These are phyloP conservation scores for Paramacrobiotus metropolitanus DNA, from an alignment of 1,140 invertebrate genomes.

Conservation along the genomic window DNA sequence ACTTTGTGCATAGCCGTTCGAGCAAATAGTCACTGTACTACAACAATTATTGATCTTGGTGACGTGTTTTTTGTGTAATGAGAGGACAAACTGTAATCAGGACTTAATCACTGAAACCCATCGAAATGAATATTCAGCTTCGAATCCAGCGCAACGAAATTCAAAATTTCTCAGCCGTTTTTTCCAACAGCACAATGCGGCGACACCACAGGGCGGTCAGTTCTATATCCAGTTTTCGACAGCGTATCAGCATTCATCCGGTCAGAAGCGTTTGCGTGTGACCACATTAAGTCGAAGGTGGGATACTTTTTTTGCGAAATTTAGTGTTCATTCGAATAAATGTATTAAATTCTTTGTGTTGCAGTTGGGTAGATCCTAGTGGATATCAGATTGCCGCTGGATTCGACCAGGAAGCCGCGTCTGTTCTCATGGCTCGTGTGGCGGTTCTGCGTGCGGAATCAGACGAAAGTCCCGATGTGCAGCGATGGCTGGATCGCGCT, in stretches of 20 bases:
- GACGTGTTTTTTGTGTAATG: too few relatives aligned
- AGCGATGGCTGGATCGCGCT: conserved; percentile 94
- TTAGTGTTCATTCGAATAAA: too few relatives aligned
- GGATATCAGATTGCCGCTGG: conserved; percentile 43
- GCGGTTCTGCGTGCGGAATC: conserved; percentile 85
- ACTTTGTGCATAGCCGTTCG: too few relatives aligned
- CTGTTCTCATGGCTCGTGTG: conserved; percentile 85
- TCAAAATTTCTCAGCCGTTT: too few relatives aligned
- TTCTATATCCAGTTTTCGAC: conserved; percentile 97
- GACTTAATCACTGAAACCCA: too few relatives aligned
- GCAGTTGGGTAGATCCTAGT: conserved; percentile 31
- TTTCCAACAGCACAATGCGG: conserved; percentile 50
- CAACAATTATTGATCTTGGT: too few relatives aligned
- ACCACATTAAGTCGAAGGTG: conserved; percentile 88
- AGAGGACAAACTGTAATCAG: too few relatives aligned
- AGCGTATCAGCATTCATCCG: conserved; percentile 92
- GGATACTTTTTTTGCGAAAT: too few relatives aligned
- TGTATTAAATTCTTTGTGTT: conserved; percentile 12
- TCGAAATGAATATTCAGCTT: too few relatives aligned
- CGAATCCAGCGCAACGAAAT: too few relatives aligned
- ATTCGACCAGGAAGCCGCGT: conserved; percentile 91
- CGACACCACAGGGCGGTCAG: conserved; percentile 76
- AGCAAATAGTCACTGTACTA: too few relatives aligned
- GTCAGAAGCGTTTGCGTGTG: conserved; percentile 75
- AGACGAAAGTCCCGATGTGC: conserved; percentile 73